Conservation (phyloP, 2,888 invertebrate genomes). For the Norana najaformis region DNA sequence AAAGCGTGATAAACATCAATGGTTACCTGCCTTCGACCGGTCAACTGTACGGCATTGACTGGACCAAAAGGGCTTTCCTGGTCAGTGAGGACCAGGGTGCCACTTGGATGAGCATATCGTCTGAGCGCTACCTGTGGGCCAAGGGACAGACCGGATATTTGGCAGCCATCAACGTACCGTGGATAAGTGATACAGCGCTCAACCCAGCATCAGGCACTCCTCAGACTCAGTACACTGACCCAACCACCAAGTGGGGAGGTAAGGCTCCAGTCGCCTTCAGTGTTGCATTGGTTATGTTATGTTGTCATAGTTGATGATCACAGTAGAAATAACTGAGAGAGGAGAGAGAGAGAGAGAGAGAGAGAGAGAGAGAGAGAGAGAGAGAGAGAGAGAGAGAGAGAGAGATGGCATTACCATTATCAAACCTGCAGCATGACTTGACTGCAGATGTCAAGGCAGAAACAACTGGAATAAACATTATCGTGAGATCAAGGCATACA, state of each 20-base stretch:
- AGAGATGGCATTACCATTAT: background rate
- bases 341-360: background rate
- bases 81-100: conserved; percentile 49
- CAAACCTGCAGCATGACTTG: no score
- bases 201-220: background rate
- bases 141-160: background rate
- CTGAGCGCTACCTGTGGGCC: background rate
- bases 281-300: background rate
- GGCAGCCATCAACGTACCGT: background rate
- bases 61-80: conserved; percentile 46
- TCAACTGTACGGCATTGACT: conserved; percentile 49
- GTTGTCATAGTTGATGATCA: background rate
- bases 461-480: no score
- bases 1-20: conserved; percentile 46
- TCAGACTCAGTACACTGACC: background rate
- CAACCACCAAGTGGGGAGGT: background rate
- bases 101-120: conserved; percentile 46
- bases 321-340: no score
- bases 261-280: background rate
- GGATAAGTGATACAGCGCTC: background rate
- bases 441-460: no score
- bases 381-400: background rate
- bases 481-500: no score
- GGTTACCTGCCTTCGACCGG: conserved; percentile 44
- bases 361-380: background rate